Evolutionary conservation across 1,140 invertebrate species (phyloP), one percentile per base, ranked within the genome.

Genomic region (Nasonia vitripennis): DNA sequence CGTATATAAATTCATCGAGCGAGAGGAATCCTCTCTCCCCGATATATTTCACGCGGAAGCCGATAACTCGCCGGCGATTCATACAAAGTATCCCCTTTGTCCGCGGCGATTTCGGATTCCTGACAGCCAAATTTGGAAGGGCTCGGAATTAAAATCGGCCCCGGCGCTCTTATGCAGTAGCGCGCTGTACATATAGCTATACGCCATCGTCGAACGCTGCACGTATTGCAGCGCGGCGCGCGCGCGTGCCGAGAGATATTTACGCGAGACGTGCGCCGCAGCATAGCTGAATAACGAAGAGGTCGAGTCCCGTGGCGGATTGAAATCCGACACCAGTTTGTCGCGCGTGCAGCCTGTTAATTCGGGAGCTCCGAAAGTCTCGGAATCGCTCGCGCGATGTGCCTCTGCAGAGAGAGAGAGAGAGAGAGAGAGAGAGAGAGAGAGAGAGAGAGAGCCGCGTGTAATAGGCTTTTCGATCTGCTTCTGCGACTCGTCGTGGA

Each of bases 291-390:
- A 71, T 71, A 27, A 34, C 68, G 68, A 31, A 71, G 10, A 34
- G 20, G n/a, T 14, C 67, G 20, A 62, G 68, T 71, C 10, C 68
- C 82, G 86, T 86, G 78, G 88, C 87, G 86, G 87, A 91, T 88
- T 85, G 87, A 86, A 89, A 90, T 88, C 88, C 84, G 89, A 90
- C 88, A 89, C 87, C 87, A 37, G 62, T 27, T 70, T 70, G n/a
- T 37, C 45, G 23, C 27, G 68, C 34, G 55, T 62, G 20, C 55
- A 62, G 55, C 55, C 55, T 62, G 55, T 62, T 62, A 62, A 62
- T 20, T 62, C 17, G 55, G 27, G 27, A 62, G 55, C 14, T 3
- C 14, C 55, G 55, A 62, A 62, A 62, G 55, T 62, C 27, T 27
- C 27, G 27, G 27, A 27, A 27, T 27, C 27, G 27, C 27, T 27